These are phyloP conservation scores for Calidris pygmaea DNA, from an alignment of 2,113 vertebrate species.

Conservation along the genomic window DNA sequence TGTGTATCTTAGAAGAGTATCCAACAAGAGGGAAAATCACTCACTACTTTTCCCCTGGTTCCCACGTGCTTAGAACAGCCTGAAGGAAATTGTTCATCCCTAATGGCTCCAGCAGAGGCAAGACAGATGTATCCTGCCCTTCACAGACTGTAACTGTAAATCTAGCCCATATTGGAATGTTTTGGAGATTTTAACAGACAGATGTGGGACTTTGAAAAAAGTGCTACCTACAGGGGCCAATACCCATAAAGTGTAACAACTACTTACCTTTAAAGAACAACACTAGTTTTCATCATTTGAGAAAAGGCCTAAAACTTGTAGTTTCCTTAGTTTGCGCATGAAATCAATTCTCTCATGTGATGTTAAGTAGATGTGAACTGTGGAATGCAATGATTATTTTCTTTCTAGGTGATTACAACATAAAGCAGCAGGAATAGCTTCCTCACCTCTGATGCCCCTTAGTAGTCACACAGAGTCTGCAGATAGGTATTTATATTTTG, in stretches of 20 bases:
- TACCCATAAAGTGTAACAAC: not conserved
- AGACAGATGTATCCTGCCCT: not conserved
- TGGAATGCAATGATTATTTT: not conserved
- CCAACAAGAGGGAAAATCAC: not conserved
- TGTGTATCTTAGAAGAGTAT: not conserved
- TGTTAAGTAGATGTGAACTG: not conserved
- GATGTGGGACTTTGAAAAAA: not conserved
- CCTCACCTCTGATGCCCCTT: rapidly evolving
- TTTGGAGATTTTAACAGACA: not conserved
- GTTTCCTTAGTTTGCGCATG: rapidly evolving
- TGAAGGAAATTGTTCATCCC: not conserved
- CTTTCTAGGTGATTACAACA: not conserved
- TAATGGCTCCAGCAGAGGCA: not conserved
- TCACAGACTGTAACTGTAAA: not conserved
- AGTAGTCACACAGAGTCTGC: not conserved
- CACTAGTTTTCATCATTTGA: not conserved
- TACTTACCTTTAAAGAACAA: not conserved
- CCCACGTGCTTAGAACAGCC: not conserved
- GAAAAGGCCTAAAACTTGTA: not conserved
- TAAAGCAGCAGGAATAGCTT: not conserved
- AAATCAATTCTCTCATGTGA: not conserved
- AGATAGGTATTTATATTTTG: not conserved
- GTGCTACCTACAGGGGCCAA: not conserved
- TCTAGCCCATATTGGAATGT: not conserved
- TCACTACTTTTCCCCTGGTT: not conserved